Base-by-base conservation (phyloP, 2,113 vertebrate species). In the Vulpes lagopus region DNA sequence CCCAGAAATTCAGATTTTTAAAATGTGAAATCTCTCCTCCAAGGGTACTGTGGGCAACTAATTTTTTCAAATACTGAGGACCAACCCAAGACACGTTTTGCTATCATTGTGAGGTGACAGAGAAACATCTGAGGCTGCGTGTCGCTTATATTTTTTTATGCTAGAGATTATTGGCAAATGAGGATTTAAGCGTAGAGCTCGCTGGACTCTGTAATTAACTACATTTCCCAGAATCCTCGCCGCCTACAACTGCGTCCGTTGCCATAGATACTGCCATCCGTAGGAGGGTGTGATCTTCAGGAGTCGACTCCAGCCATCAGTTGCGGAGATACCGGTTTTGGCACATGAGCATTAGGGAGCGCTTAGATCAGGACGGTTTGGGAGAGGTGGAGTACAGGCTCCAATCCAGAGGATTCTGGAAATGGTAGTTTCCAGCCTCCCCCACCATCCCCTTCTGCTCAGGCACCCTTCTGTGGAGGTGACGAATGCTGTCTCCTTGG, bases 211-310 rank as follows among this genome's bases (percentile, higher is more conserved):
- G 15, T 67, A 67, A 82, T 93, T 62, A 57, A 89, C 51, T 60
- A 78, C 53, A 78, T 30, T 95, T 65, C 69, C 83, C 83, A 96
- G 78, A 92, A 83, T 27, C 59, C 69, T n/a, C 16, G 38, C 38
- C n/a, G 30, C 35, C n/a, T 14, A 12, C 7, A 32, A 69, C 10
- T 23, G 51, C 5, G 1, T 87, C 14, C 1, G 53, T 76, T 49
- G 73, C 57, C 92, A 23, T 23, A 83, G 84, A 92, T 60, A 62
- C 53, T 17, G 25, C 17, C 35, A 6, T 7, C 27, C 5, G 23
- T 15, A 9, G n/a, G 10, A 35, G 17, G 0, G 35, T 5, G 38
- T 38, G 69, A 43, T 2, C 35, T 15, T 38, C 57, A 73, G 55
- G 74, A 78, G 55, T 19, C 3, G 3, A 62, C 60, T 59, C 19